Evolutionary conservation across 2,888 invertebrate species (phyloP).

Genomic region (Torymus tubicola): DNA sequence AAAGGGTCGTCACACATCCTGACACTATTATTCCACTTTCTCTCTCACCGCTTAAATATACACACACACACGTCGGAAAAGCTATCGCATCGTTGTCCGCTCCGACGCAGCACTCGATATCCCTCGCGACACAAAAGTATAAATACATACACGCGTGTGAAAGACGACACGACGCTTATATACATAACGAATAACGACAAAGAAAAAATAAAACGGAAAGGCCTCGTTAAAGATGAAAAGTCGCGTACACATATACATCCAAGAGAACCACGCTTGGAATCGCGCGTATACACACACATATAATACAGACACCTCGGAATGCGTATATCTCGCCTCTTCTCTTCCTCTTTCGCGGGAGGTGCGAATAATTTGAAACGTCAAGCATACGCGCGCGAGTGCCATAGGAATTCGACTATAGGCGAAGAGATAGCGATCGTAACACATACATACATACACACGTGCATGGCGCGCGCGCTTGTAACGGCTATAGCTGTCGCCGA

Average conservation of each 20-base stretch:
- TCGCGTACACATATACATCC: not conserved
- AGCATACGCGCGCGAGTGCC: not conserved
- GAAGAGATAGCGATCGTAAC: slow-evolving; percentile 36
- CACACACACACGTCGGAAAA: not conserved
- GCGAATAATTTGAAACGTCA: slow-evolving; percentile 51
- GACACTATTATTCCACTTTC: not conserved
- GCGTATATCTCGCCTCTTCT: no score
- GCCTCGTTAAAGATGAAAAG: slow-evolving; percentile 46
- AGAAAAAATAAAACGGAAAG: slow-evolving; percentile 1
- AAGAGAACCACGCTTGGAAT: not conserved
- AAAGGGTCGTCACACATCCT: no score
- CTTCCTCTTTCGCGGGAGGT: slow-evolving; percentile 6
- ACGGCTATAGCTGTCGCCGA: slow-evolving; percentile 21
- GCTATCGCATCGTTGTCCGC: not conserved
- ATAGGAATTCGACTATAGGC: slow-evolving; percentile 33
- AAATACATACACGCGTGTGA: no score
- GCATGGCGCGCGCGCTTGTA: not conserved
- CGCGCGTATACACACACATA: no score
- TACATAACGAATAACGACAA: not conserved
- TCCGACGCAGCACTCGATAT: slow-evolving; percentile 29
- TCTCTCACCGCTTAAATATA: not conserved
- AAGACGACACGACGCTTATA: not conserved
- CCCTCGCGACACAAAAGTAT: not conserved
- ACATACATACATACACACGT: not conserved
- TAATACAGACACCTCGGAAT: no score